These are phyloP conservation scores for Orthochromis malagaraziensis DNA, from an alignment of 2,113 vertebrate genomes.

Conservation along the genomic window DNA sequence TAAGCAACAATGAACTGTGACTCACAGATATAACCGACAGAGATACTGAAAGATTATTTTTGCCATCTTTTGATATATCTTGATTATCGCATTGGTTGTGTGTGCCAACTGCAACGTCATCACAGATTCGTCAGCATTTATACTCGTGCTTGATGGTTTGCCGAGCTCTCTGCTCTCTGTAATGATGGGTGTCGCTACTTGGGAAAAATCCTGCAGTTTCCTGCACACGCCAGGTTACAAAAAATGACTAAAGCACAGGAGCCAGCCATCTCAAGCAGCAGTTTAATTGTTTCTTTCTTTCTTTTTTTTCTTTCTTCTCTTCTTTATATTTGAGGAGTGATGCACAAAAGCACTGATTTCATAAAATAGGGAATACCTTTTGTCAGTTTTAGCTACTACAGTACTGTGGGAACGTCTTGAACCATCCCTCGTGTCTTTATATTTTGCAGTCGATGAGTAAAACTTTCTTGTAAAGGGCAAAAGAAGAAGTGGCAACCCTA, in stretches of 20 bases:
- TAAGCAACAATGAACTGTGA: neutral
- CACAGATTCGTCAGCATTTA: neutral
- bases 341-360: neutral
- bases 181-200: neutral
- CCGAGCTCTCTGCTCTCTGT: neutral
- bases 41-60: neutral
- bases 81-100: neutral
- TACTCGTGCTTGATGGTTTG: no score
- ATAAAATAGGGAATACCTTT: neutral
- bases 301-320: fast-evolving
- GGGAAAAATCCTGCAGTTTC: neutral
- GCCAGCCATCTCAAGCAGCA: neutral
- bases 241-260: neutral
- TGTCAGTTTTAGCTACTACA: fast-evolving
- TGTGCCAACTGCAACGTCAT: neutral
- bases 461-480: neutral
- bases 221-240: neutral
- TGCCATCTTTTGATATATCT: neutral
- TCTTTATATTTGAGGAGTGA: neutral
- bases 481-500: neutral
- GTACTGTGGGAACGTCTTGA: neutral
- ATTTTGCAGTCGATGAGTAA: neutral
- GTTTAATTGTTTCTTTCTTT: neutral
- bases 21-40: fast-evolving
- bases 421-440: neutral